Percentiles rank a stretch among this genome's conserved stretches.
Conservation (phyloP, 2,888 invertebrate genomes). For the Nowickia ferox region DNA sequence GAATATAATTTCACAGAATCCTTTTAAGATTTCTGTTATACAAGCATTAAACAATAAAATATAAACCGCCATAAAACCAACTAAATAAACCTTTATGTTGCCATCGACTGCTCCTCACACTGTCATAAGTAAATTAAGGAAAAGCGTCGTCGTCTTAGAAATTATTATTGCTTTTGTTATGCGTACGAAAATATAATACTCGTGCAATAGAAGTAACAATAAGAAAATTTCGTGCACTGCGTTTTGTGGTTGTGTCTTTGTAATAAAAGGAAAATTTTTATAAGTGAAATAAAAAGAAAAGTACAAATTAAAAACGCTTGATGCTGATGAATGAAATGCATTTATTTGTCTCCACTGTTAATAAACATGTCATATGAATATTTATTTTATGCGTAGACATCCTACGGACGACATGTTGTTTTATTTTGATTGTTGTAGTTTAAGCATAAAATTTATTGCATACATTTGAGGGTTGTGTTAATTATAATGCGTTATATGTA, state of each 20-base stretch:
- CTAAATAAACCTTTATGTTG: conserved; percentile 66
- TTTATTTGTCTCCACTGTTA: conserved; percentile 65
- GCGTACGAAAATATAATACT: conserved; percentile 11
- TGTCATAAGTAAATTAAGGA: conserved; percentile 37
- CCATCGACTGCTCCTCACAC: not conserved
- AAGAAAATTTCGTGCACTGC: conserved; percentile 26
- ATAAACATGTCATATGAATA: conserved; percentile 62
- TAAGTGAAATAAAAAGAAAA: conserved; percentile 43
- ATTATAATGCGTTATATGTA: conserved; percentile 76
- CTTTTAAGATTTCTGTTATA: conserved; percentile 57
- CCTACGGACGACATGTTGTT: not conserved
- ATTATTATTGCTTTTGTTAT: conserved; percentile 58
- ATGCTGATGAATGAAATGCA: conserved; percentile 56
- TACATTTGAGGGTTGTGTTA: conserved; percentile 76
- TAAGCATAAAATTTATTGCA: conserved; percentile 65
- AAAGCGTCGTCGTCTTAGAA: conserved; percentile 68
- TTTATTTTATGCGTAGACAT: conserved; percentile 28
- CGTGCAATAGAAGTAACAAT: not conserved
- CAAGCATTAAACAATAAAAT: conserved; percentile 41
- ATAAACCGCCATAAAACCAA: conserved; percentile 60
- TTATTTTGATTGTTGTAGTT: conserved; percentile 65
- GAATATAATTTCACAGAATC: conserved; percentile 46
- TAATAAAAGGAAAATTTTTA: conserved; percentile 51
- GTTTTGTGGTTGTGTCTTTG: conserved; percentile 53
- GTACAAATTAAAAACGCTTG: conserved; percentile 54